phyloP scores from a whole-genome alignment of 2,113 vertebrate species.

The Chaenogobius annularis region DNA sequence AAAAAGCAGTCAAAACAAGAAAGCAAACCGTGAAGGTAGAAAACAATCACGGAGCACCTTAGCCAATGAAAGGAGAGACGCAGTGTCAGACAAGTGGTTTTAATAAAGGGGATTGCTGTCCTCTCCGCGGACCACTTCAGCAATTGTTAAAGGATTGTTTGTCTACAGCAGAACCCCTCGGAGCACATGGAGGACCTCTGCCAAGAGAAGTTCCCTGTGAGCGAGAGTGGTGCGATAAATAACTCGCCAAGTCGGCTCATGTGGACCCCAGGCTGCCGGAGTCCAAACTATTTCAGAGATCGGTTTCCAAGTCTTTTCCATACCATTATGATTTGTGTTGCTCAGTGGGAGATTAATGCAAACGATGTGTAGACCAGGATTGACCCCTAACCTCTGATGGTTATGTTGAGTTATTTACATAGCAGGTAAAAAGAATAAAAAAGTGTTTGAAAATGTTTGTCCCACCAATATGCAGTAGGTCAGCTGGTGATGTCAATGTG shows the following conservation, averaged over 20 bases:
- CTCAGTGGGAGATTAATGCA: conserved; percentile 1
- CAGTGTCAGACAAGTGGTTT: conserved; percentile 68
- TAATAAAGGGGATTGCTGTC: conserved; percentile 68
- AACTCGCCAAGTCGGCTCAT: conserved; percentile 48
- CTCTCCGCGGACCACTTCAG: conserved; percentile 69
- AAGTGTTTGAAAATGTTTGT: background rate
- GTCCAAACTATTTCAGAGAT: conserved; percentile 1
- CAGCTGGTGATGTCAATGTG: background rate
- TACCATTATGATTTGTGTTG: background rate
- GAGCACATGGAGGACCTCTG: conserved; percentile 25
- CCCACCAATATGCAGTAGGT: too few species aligned
- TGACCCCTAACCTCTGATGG: background rate
- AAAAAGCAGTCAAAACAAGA: conserved; percentile 55
- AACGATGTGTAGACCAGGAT: background rate
- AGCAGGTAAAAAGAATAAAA: too few species aligned
- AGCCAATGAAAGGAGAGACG: conserved; percentile 42
- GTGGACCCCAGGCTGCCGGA: conserved; percentile 12
- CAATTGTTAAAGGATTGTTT: conserved; percentile 69
- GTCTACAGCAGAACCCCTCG: conserved; percentile 52
- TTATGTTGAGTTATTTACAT: background rate
- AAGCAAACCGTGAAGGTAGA: conserved; percentile 51
- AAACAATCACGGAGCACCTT: conserved; percentile 66
- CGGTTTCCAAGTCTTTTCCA: background rate
- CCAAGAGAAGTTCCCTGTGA: conserved; percentile 56
- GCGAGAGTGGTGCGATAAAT: conserved; percentile 37